Evolutionary conservation across 2,113 vertebrate genomes (phyloP), one percentile per base, ranked within the genome.

Genomic region (Dolichallabes microphthalmus): DNA sequence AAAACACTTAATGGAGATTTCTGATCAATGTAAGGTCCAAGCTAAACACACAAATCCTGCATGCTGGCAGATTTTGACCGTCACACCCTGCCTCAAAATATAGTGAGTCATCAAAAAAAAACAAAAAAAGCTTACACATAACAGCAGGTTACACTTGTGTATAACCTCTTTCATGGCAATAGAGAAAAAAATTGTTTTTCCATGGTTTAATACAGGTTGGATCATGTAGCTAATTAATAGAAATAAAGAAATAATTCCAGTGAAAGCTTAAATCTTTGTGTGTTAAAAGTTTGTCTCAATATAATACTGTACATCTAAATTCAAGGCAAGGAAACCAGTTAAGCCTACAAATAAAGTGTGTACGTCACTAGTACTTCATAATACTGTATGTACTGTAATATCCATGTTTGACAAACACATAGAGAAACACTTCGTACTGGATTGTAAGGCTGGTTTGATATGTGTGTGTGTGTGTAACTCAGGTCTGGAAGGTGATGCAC

Each of bases 401-500:
- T 3, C 25, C n/a, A 11, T 63, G 20, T 60, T 25, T 60, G 58
- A 60, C n/a, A 64, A 1, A 35, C 61, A 14, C 61, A 64, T 64
- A 3, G 61, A 27, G n/a, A 14, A 35, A 35, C 6, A 45, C 12
- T 50, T 73, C 45, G 22, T 50, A 0, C n/a, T 45, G 22, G 20
- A 45, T 74, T 52, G 15, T 9, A 53, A 53, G 53, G 13, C 73
- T 53, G 25, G 0, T 9, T 53, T 80, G 19, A 14, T 63, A 32
- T 35, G 32, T 61, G 58, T 39, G 79, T 81, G 79, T 64, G 60
- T 50, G 61, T 52, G 39, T 30, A 50, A 50, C 60, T 15, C 55
- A 80, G 78, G 78, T 9, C 60, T 80, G 60, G 78, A 80, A 15
- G 78, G 60, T 63, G 78, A 80, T 50, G 1, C 57, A 14, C 7